phyloP scores from a whole-genome alignment of 2,113 vertebrate genomes.

The Halcyon malimbica region DNA sequence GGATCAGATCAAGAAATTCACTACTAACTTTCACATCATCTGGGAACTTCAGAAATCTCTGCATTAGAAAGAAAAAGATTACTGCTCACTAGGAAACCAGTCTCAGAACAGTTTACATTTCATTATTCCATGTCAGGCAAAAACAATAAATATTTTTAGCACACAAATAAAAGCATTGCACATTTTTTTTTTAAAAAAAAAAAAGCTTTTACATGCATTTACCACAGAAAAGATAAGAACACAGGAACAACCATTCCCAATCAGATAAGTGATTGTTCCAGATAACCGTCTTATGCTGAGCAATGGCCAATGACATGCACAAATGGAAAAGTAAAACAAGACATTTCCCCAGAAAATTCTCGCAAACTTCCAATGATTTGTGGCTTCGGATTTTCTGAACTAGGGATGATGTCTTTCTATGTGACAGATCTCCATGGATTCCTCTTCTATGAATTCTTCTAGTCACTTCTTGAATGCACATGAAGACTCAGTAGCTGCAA shows the following conservation, averaged over 20 bases:
- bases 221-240: not conserved
- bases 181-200: not conserved
- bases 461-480: not conserved
- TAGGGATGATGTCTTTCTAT: not conserved
- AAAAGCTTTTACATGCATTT: not conserved
- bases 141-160: constrained; percentile 1
- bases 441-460: not conserved
- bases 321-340: not conserved
- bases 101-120: not conserved
- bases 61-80: constrained; percentile 52
- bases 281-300: not conserved
- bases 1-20: constrained; percentile 89
- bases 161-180: not conserved
- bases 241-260: not conserved
- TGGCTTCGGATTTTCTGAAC: not conserved
- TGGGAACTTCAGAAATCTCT: constrained; percentile 92
- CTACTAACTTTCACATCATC: constrained; percentile 85
- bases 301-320: not conserved
- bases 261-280: not conserved
- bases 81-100: not conserved
- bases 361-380: not conserved
- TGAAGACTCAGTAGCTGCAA: not conserved
- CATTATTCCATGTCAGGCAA: not conserved
- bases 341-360: not conserved
- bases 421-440: not conserved